phyloP scores from a whole-genome alignment of 92 coral and sea anemone genomes.

The Umimayanthus kanabou region DNA sequence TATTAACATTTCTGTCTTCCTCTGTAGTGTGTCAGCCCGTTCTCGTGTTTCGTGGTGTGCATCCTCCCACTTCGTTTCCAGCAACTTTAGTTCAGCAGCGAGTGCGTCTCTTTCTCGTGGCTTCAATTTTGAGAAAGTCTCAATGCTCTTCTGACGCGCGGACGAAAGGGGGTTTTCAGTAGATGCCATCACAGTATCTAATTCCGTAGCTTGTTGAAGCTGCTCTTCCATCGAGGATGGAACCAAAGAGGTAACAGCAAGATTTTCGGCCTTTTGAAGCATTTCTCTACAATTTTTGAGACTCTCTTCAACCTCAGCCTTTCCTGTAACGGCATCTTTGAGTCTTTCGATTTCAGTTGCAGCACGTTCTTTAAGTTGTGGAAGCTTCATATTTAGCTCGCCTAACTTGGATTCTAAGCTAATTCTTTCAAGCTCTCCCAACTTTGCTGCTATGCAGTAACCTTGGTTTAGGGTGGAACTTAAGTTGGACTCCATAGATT shows the following conservation, averaged over 20 bases:
- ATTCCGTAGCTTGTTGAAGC: slow-evolving; percentile 46
- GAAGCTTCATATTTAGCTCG: slow-evolving; percentile 60
- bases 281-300: slow-evolving; percentile 61
- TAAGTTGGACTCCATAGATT: slow-evolving; percentile 10
- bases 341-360: slow-evolving; percentile 49
- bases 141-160: slow-evolving; percentile 44
- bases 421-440: slow-evolving; percentile 12
- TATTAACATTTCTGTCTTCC: slow-evolving; percentile 47
- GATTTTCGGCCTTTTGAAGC: slow-evolving; percentile 54
- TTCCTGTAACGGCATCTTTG: slow-evolving; percentile 51
- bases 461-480: slow-evolving; percentile 27
- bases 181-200: slow-evolving; percentile 44
- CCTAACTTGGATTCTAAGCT: slow-evolving; percentile 42
- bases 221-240: slow-evolving; percentile 49
- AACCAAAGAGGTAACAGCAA: slow-evolving; percentile 25
- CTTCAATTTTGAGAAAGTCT: slow-evolving; percentile 54
- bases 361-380: slow-evolving; percentile 60
- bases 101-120: slow-evolving; percentile 63
- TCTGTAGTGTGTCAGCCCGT: slow-evolving; percentile 55
- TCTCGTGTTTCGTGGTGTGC: slow-evolving; percentile 59
- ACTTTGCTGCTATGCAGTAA: slow-evolving; percentile 28
- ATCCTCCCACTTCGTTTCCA: slow-evolving; percentile 62
- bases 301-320: slow-evolving; percentile 52
- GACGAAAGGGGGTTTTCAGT: slow-evolving; percentile 55
- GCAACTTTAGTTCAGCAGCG: slow-evolving; percentile 46